Evolutionary conservation across 2,797 vertebrate species (phyloP).

Genomic region (Typhlichthys eigenmanni): DNA sequence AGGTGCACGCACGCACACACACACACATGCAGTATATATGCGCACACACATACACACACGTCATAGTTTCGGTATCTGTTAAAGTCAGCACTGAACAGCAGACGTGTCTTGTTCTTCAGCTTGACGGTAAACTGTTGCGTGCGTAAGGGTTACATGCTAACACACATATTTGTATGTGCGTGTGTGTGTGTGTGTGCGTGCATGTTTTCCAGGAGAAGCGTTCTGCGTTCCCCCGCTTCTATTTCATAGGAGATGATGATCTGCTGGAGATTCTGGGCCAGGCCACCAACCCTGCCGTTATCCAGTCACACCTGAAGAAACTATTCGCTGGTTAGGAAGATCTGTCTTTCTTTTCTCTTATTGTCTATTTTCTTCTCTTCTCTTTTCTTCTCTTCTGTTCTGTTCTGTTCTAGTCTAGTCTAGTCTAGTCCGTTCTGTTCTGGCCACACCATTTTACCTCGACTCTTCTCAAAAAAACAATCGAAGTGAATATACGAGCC

Average conservation of each 20-base stretch:
- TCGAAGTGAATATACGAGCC: background rate
- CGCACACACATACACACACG: background rate
- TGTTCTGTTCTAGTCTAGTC: background rate
- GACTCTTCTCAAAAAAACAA: background rate
- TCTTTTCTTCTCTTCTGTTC: background rate
- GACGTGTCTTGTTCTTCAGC: too few relatives aligned
- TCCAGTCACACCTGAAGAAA: slow-evolving; percentile 96
- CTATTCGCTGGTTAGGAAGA: slow-evolving; percentile 88
- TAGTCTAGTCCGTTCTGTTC: background rate
- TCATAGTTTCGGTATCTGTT: background rate
- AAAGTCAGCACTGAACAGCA: background rate
- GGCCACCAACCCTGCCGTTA: slow-evolving; percentile 90
- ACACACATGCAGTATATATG: slow-evolving; percentile 2
- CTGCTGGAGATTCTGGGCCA: slow-evolving; percentile 96
- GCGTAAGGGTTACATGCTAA: background rate
- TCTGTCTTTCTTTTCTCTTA: background rate
- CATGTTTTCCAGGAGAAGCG: slow-evolving; percentile 87
- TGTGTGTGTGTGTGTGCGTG: slow-evolving; percentile 6
- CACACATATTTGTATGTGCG: slow-evolving; percentile 1
- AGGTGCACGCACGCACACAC: slow-evolving; percentile 73
- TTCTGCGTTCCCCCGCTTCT: slow-evolving; percentile 94
- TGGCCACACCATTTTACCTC: background rate
- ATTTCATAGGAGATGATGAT: slow-evolving; percentile 97
- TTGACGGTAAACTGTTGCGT: too few relatives aligned
- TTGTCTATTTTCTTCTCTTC: background rate